A percentile compares a stretch with the other conserved stretches of the same genome.
Evolutionary conservation across 2,113 vertebrate genomes (phyloP).

Genomic region (Lucifuga dentata): DNA sequence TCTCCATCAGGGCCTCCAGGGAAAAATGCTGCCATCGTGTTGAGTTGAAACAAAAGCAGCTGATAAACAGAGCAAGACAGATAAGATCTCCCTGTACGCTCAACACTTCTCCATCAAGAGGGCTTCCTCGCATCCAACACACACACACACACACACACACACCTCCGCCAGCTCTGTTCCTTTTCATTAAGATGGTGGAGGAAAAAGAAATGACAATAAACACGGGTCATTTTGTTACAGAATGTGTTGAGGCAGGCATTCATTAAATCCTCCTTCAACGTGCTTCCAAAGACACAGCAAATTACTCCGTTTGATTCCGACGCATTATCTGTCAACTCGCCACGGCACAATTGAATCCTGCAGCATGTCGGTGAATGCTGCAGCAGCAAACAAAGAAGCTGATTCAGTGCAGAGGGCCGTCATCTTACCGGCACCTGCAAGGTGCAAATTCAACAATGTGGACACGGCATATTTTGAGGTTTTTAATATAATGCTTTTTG

Average conservation of each 20-base stretch:
- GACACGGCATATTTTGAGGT: not conserved
- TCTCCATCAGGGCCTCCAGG: constrained; percentile 47
- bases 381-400: constrained; percentile 36
- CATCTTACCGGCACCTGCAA: constrained; percentile 26
- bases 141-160: not conserved
- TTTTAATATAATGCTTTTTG: not conserved
- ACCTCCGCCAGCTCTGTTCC: constrained; percentile 23
- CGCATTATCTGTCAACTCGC: constrained; percentile 35
- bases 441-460: constrained; percentile 25
- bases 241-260: constrained; percentile 1
- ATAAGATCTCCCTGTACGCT: constrained; percentile 67
- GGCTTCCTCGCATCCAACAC: constrained; percentile 51
- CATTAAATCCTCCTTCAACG: constrained; percentile 1
- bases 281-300: constrained; percentile 27
- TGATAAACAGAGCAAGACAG: constrained; percentile 62
- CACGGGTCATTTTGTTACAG: not conserved
- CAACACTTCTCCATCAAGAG: constrained; percentile 73
- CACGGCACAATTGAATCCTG: not conserved
- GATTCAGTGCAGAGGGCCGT: constrained; percentile 10
- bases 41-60: constrained; percentile 71
- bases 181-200: constrained; percentile 23
- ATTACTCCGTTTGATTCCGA: constrained; percentile 31
- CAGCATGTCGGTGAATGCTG: constrained; percentile 24
- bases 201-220: constrained; percentile 36
- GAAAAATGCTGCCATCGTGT: constrained; percentile 65